A percentile compares a stretch with the other conserved stretches of the same genome.
Evolutionary conservation across 2,113 vertebrate species (phyloP).

Genomic region (Dipodomys merriami): DNA sequence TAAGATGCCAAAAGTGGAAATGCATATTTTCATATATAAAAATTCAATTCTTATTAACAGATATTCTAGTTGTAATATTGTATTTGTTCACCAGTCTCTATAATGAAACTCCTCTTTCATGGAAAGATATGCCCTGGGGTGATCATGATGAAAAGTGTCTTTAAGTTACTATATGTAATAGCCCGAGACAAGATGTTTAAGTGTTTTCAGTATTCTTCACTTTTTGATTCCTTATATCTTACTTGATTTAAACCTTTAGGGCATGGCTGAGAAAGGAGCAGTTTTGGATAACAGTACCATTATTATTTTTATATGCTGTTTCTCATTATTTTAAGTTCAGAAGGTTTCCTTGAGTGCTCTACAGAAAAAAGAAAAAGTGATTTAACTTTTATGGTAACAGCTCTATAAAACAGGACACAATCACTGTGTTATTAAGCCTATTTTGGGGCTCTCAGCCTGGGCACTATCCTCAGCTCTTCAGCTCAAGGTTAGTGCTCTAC

Average conservation of each 20-base stretch:
- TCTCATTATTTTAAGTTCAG: background rate
- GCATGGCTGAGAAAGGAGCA: background rate
- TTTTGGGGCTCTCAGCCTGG: no score
- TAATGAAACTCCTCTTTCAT: background rate
- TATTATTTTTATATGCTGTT: background rate
- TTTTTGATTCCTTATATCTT: background rate
- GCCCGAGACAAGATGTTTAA: background rate
- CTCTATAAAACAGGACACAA: background rate
- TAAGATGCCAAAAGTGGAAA: no score
- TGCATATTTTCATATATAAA: no score
- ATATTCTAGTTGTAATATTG: no score
- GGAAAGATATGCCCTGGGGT: background rate
- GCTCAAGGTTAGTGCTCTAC: no score
- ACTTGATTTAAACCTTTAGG: background rate
- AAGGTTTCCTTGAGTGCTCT: background rate
- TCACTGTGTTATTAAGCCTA: background rate
- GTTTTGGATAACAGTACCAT: background rate
- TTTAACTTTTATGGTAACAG: background rate
- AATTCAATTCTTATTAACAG: no score
- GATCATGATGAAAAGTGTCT: background rate
- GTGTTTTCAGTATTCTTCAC: background rate
- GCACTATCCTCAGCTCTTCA: no score
- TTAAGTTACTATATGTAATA: background rate
- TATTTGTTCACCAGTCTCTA: no score
- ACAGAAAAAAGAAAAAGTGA: background rate